Evolutionary conservation across 2,888 invertebrate species (phyloP), one percentile per base, ranked within the genome.

Genomic region (Polia nebulosa): DNA sequence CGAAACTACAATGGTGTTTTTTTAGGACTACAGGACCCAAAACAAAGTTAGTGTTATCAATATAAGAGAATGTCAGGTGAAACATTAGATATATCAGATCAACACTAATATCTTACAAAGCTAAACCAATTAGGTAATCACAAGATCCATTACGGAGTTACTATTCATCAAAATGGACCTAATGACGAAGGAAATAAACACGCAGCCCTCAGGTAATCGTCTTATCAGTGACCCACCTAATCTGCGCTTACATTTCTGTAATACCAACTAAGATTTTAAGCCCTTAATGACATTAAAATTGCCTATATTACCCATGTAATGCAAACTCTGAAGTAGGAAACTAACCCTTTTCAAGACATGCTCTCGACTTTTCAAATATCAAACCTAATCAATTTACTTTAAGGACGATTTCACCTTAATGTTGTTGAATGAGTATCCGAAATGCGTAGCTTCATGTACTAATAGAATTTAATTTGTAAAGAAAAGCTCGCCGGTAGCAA

Each of bases 241-340:
- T 78, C 71, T 71, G 41, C 22, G 65, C 65, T 66, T 78, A 65
- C 64, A 71, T 70, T 64, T 55, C 55, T 49, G 67, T 67, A 67
- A 64, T 41, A 49, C 52, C 34, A 70, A 63, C 57, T 61, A 67
- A 78, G 67, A 78, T 60, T 68, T 75, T 75, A 65, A 71, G 75
- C 56, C 52, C 52, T 51, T 78, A 75, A 75, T 78, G 55, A 56
- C 75, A 78, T 78, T 78, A 75, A 78, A 75, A 71, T 78, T 70
- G 44, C 70, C 67, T 59, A 60, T 65, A 68, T 73, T 65, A 78
- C 56, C 75, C 47, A 41, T 45, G 67, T 59, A 67, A 76, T 58
- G 51, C 62, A 72, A 79, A 80, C 67, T 69, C 34, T 45, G 55
- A 55, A 41, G 15, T 56, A 76, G 57, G 39, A 63, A 70, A 67